Evolutionary conservation across 2,888 invertebrate genomes (phyloP), one percentile per base, ranked within the genome.

Genomic region (Nemurella pictetii): DNA sequence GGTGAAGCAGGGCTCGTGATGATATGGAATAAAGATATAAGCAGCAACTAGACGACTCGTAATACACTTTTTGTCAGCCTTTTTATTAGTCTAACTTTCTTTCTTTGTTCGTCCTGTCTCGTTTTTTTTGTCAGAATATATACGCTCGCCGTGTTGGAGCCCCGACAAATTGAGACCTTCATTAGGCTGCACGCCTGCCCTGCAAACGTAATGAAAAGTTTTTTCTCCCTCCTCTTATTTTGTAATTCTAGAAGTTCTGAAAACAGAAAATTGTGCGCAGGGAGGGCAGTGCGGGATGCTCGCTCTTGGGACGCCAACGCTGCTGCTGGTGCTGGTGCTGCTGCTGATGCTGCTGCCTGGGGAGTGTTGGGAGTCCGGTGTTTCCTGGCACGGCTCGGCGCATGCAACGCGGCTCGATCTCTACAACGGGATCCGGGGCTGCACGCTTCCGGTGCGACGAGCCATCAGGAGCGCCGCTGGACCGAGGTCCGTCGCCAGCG

Each of bases 121-220:
- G n/a, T 78, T 27, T 26, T 72, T 82, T 72, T 81, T 35, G 28
- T 82, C 78, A 30, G 82, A 27, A 55, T 72, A 55, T 30, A 78
- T 78, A 27, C 78, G 36, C 82, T 27, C 72, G 12, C 27, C 27
- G 26, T 82, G 82, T 82, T 82, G 72, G 5, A 25, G 82, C 82
- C 82, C 72, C 55, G 82, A 82, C 72, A 82, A 82, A 82, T 82
- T 55, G 82, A 82, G 82, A 82, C 82, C 82, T 82, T 72, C 82
- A 82, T 82, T 82, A 82, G 29, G 55, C 82, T 29, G 55, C 82
- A 82, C 82, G 82, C 82, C 29, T 72, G 82, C 82, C 55, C 82
- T 82, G 82, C 26, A 82, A 82, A 82, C 82, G 82, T 82, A 82
- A 82, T 82, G 82, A 82, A 82, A 82, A 82, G 29, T 82, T 81